Evolutionary conservation across 2,888 invertebrate species (phyloP), one percentile per base, ranked within the genome.

Genomic region (Stomorhina lunata): DNA sequence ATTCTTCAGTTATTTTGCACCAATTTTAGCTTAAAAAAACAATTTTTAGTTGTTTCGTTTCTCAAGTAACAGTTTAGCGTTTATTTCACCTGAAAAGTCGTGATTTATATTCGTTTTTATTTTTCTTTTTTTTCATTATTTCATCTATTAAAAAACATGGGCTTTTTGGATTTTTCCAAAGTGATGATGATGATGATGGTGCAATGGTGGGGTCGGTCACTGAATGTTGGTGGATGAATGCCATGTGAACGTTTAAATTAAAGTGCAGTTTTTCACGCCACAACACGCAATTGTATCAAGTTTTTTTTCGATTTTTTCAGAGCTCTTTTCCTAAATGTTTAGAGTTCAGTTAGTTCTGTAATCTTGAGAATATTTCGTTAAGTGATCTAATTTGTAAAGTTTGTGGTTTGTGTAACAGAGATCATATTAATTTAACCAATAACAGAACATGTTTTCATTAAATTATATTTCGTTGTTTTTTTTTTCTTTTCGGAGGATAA

Each of bases 81-180:
- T 82, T 63, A 82, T 82, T 82, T 79, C 82, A 79, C 79, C 75
- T 76, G 82, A 69, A 82, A 82, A 82, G 79, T 84, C 84, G 84
- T 84, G 84, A 84, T 82, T 84, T 82, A 77, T 77, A 78, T 76
- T 75, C 61, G 75, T 57, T 77, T 45, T 53, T 37, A 55, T 37
- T 40, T 72, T 1, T 15, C 1, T 22, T 37, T 66, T 45, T 27
- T 48, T 20, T 22, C 32, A 59, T 71, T 68, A 69, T 25, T 43
- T 61, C 59, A 59, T 9, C 7, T 32, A n/a, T 5, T n/a, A 15
- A 17, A 71, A 37, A 25, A 75, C 65, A 45, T 75, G 40, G 27
- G 20, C 32, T 43, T n/a, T n/a, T 20, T 29, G 15, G 25, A 12
- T 61, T 72, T 61, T 15, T 12, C 43, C 17, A 17, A 43, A 43